Conservation (phyloP, 2,888 invertebrate species). For the Oscheius onirici region DNA sequence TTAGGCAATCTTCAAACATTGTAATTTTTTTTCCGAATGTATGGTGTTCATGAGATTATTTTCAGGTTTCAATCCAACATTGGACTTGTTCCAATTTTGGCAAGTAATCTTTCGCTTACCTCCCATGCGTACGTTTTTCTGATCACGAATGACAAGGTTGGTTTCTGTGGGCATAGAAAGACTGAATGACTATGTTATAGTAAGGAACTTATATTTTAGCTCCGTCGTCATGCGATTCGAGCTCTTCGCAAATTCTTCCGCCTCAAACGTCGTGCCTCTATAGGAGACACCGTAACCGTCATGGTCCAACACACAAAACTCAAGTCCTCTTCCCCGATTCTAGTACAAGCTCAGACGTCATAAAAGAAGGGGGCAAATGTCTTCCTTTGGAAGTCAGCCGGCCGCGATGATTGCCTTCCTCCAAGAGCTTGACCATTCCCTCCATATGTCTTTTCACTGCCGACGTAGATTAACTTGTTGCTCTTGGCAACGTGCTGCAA, state of each 20-base stretch:
- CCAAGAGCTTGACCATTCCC: not conserved
- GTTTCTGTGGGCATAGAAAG: not conserved
- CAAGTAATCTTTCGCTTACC: slow-evolving; percentile 17
- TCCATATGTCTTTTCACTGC: not conserved
- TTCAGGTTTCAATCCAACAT: slow-evolving; percentile 14
- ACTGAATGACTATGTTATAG: not conserved
- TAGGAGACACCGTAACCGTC: too few relatives aligned
- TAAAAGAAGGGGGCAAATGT: not conserved
- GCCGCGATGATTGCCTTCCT: slow-evolving; percentile 1
- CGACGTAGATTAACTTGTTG: too few relatives aligned
- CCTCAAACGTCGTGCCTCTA: too few relatives aligned
- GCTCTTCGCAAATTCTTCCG: too few relatives aligned
- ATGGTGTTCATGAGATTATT: too few relatives aligned
- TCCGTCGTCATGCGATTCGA: too few relatives aligned
- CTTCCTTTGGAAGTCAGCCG: slow-evolving; percentile 10
- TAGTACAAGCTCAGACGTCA: too few relatives aligned
- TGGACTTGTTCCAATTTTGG: not conserved
- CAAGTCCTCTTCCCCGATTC: too few relatives aligned
- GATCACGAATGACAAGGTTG: not conserved
- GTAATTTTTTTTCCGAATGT: slow-evolving; percentile 2
- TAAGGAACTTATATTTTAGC: too few relatives aligned
- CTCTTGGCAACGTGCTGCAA: too few relatives aligned
- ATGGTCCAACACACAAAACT: too few relatives aligned
- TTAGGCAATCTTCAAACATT: not conserved
- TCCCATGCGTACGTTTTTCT: slow-evolving; percentile 19